phyloP scores from a whole-genome alignment of 2,113 vertebrate genomes.

The Chaenogobius annularis region DNA sequence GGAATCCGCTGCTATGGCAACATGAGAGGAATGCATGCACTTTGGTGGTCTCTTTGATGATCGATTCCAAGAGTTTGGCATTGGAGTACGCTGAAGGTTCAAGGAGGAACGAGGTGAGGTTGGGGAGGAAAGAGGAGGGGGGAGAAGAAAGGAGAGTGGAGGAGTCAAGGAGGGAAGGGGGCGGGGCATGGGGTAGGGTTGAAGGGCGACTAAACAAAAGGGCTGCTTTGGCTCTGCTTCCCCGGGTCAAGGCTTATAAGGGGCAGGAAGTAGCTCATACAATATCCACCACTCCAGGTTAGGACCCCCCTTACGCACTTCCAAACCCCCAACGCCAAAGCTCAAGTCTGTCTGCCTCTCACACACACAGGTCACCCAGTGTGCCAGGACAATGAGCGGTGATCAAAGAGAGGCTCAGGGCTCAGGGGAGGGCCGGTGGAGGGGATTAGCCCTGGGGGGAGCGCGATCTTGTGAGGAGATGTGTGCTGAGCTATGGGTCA shows the following conservation, averaged over 20 bases:
- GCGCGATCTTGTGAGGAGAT: slow-evolving; percentile 35
- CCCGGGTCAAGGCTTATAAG: slow-evolving; percentile 63
- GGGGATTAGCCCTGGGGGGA: slow-evolving; percentile 54
- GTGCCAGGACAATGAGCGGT: slow-evolving; percentile 64
- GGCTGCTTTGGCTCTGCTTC: slow-evolving; percentile 54
- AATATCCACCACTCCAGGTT: slow-evolving; percentile 69
- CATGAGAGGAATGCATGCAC: slow-evolving; percentile 55
- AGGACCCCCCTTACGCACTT: slow-evolving; percentile 22
- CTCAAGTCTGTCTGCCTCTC: slow-evolving; percentile 25
- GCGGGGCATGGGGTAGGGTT: slow-evolving; percentile 49
- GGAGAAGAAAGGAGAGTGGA: slow-evolving; percentile 40
- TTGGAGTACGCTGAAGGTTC: slow-evolving; percentile 66
- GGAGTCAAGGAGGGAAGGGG: slow-evolving; percentile 22
- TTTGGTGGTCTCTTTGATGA: slow-evolving; percentile 67
- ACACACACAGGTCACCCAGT: slow-evolving; percentile 60
- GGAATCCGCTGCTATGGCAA: slow-evolving; percentile 62
- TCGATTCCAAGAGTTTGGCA: slow-evolving; percentile 61
- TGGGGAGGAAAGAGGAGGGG: slow-evolving; percentile 18
- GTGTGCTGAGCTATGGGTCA: slow-evolving; percentile 47
- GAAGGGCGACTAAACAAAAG: slow-evolving; percentile 69
- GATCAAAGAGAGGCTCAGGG: slow-evolving; percentile 63
- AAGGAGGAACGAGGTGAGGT: slow-evolving; percentile 46
- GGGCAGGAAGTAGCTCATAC: slow-evolving; percentile 68
- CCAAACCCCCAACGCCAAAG: slow-evolving; percentile 25
- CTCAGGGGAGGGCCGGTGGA: slow-evolving; percentile 24